Evolutionary conservation across 2,113 vertebrate species (phyloP).

Genomic region (Callionymus lyra): DNA sequence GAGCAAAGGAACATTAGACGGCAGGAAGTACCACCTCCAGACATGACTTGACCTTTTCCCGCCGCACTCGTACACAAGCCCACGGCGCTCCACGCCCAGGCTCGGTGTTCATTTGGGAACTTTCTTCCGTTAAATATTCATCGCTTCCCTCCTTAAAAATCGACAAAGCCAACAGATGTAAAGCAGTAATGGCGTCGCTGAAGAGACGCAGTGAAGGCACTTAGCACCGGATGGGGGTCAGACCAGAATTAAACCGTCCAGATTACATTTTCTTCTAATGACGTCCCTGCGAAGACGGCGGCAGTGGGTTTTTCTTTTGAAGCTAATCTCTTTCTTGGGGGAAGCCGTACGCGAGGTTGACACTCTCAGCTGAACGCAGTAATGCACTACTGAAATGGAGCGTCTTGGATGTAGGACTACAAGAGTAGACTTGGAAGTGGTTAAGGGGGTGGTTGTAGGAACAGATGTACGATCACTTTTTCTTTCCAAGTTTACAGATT

Average conservation of each 20-base stretch:
- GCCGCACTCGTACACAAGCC: slow-evolving; percentile 10
- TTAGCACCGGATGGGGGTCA: slow-evolving; percentile 29
- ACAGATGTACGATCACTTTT: too few species aligned
- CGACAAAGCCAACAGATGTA: slow-evolving; percentile 7
- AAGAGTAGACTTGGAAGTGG: too few species aligned
- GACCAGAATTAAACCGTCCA: slow-evolving; percentile 39
- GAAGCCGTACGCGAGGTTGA: slow-evolving; percentile 20
- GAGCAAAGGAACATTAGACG: not conserved
- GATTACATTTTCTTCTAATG: slow-evolving; percentile 46
- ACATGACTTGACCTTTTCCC: slow-evolving; percentile 25
- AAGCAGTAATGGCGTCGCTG: slow-evolving; percentile 21
- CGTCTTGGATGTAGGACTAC: too few species aligned
- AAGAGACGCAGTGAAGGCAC: slow-evolving; percentile 28
- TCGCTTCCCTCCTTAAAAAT: slow-evolving; percentile 3
- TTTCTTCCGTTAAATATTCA: slow-evolving; percentile 7
- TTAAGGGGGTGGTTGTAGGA: too few species aligned
- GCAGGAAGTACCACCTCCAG: slow-evolving; percentile 15
- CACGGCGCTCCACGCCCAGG: not conserved
- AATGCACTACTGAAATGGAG: too few species aligned
- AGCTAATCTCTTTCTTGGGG: slow-evolving; percentile 36
- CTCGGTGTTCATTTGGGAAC: slow-evolving; percentile 14
- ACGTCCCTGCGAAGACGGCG: slow-evolving; percentile 32
- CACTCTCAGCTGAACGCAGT: slow-evolving; percentile 42
- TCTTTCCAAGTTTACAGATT: too few species aligned
- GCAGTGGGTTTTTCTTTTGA: slow-evolving; percentile 30